Base-by-base conservation (phyloP, 2,113 vertebrate genomes). In the Semnornis frantzii region DNA sequence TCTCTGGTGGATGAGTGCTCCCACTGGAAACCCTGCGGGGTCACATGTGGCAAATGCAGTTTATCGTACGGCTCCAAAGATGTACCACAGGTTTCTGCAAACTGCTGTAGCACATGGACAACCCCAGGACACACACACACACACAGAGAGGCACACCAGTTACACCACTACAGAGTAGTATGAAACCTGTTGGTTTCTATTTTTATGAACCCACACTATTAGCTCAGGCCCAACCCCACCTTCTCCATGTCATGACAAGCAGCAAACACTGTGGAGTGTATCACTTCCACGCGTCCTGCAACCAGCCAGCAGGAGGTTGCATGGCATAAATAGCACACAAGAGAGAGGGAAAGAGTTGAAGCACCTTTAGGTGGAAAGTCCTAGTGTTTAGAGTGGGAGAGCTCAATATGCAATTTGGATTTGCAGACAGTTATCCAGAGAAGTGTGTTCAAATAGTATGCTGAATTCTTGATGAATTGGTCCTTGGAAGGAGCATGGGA, bases 181-280 rank as follows among this genome's bases (percentile, higher is more conserved):
- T 48, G 87, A 90, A 91, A 94, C 85, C 42, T 44, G 42, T 13
- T 83, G 60, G 85, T 83, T 90, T 91, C 72, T 83, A 34, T 93
- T 83, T 93, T 82, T 85, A 78, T 65, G 88, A 87, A 92, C 60
- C 69, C 58, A 70, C 75, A 82, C 23, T 55, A 46, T 33, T 44
- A 89, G 27, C 54, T 75, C 28, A 72, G 72, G 65, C 19, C 83
- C 50, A 55, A 18, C 54, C 71, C 54, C 0, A 0, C 77, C 60
- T 83, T 74, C 69, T 74, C 82, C 21, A 0, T 57, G 60, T 64
- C 50, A 70, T 23, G 57, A 82, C 33, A 82, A 88, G 66, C 1
- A 89, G 48, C 12, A 46, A 88, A 52, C 33, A 52, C 15, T 12
- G n/a, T 3, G 30, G 33, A 83, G 12, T 9, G 1, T 12, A 62